Percentiles rank a stretch among this genome's conserved stretches.
phyloP scores from a whole-genome alignment of 2,113 vertebrate species.

The Fukomys damarensis region DNA sequence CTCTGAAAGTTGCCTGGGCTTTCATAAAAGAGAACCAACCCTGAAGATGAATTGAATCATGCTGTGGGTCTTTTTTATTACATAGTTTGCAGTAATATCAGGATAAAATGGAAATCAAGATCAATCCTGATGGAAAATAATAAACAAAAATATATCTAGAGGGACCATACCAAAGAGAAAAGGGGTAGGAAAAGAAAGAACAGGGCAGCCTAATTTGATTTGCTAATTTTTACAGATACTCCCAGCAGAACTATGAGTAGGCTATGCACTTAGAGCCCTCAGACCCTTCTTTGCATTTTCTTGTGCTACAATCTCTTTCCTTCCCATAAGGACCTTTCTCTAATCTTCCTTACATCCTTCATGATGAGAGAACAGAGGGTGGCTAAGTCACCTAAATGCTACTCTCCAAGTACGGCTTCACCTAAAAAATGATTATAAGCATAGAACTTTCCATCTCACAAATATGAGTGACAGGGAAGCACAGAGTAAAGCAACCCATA shows the following conservation, averaged over 20 bases:
- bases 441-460: not conserved
- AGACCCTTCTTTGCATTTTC: too few species aligned
- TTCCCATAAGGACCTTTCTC: not conserved
- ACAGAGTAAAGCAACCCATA: not conserved
- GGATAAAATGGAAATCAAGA: conserved; percentile 8
- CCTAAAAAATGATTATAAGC: not conserved
- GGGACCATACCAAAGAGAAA: not conserved
- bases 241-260: not conserved
- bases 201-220: not conserved
- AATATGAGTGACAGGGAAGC: not conserved
- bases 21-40: not conserved
- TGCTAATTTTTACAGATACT: not conserved
- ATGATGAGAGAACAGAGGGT: not conserved
- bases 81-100: not conserved
- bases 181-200: not conserved
- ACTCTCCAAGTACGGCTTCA: not conserved
- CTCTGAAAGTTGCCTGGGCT: not conserved
- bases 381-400: not conserved
- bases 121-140: conserved; percentile 1
- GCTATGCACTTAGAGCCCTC: not conserved
- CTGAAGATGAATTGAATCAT: not conserved
- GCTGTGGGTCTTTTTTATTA: not conserved
- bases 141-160: not conserved
- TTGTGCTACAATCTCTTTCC: not conserved
- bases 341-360: not conserved